Evolutionary conservation across 2,113 vertebrate genomes (phyloP), one percentile per base, ranked within the genome.

Genomic region (Muntiacus muntjak): DNA sequence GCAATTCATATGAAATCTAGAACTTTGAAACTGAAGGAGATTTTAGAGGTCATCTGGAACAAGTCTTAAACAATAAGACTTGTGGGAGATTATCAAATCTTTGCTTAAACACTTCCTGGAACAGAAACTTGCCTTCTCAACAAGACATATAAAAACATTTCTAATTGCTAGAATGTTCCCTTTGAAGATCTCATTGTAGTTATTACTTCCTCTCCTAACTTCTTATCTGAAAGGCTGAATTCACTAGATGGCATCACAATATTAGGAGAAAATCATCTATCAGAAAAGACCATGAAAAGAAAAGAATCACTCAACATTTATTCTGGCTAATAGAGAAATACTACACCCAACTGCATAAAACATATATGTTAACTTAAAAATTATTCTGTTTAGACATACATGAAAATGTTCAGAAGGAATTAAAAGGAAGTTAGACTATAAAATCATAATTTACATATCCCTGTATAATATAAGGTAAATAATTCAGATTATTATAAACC

Each of bases 221-320:
- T 83, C 87, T 36, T 76, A 94, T 64, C 52, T 86, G 16, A 86
- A 92, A 94, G 64, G 45, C 87, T 94, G 54, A 74, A 82, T 88
- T 97, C 93, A 96, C 97, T 97, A 98, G 74, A 94, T 67, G 91
- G 91, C 81, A 97, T 96, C 85, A 97, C 79, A 54, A 43, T 89
- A 94, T 96, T 89, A 88, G 67, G 55, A 95, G 40, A 67, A 97
- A 96, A 82, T 54, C 52, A 85, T 58, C 36, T 55, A 94, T 54
- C 83, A 97, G 90, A 95, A 96, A 52, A 95, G 71, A 74, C 26
- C n/a, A 74, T 15, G 50, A 58, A 86, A 94, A 97, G 23, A 9
- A 96, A 95, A 93, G 30, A 95, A 43, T 76, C 54, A 47, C 26
- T 91, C 82, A 90, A n/a, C 19, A 90, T 96, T 88, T 82, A 81